Percentiles rank a stretch among this genome's conserved stretches.
Evolutionary conservation across 2,888 invertebrate genomes (phyloP).

Genomic region (Pedicia rivosa): DNA sequence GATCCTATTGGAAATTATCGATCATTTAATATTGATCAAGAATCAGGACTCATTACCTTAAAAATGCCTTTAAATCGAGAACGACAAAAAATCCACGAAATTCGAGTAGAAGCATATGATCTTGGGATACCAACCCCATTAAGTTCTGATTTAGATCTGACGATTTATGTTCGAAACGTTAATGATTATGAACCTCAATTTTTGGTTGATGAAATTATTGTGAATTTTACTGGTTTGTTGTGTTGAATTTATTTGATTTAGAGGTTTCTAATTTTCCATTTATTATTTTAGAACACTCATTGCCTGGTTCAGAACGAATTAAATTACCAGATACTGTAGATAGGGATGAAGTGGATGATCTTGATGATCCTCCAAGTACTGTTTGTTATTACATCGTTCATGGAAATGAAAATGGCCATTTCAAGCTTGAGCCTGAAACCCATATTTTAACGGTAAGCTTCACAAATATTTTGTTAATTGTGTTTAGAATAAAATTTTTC

Average conservation of each 20-base stretch:
- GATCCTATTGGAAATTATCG: constrained; percentile 70
- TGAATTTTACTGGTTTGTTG: constrained; percentile 51
- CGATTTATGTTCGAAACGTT: constrained; percentile 74
- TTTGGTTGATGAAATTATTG: constrained; percentile 47
- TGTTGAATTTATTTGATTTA: constrained; percentile 2
- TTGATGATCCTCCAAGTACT: constrained; percentile 61
- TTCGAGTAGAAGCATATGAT: constrained; percentile 80
- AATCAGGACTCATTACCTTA: constrained; percentile 60
- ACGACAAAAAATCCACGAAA: constrained; percentile 72
- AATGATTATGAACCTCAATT: constrained; percentile 84
- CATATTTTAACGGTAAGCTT: constrained; percentile 36
- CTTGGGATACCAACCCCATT: constrained; percentile 73
- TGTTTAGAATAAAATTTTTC: constrained; percentile 4
- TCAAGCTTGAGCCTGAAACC: constrained; percentile 51
- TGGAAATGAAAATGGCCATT: constrained; percentile 59
- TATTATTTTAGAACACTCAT: constrained; percentile 38
- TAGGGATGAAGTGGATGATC: constrained; percentile 68
- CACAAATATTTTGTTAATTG: not conserved
- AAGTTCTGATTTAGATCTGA: constrained; percentile 73
- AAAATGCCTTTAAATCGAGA: constrained; percentile 60
- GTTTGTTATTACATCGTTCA: constrained; percentile 89
- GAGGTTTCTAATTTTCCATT: too few relatives aligned
- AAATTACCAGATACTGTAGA: constrained; percentile 70
- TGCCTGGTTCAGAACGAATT: constrained; percentile 46
- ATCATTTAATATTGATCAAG: constrained; percentile 64